Conservation (phyloP, 2,113 vertebrate genomes). For the Cisticola juncidis region DNA sequence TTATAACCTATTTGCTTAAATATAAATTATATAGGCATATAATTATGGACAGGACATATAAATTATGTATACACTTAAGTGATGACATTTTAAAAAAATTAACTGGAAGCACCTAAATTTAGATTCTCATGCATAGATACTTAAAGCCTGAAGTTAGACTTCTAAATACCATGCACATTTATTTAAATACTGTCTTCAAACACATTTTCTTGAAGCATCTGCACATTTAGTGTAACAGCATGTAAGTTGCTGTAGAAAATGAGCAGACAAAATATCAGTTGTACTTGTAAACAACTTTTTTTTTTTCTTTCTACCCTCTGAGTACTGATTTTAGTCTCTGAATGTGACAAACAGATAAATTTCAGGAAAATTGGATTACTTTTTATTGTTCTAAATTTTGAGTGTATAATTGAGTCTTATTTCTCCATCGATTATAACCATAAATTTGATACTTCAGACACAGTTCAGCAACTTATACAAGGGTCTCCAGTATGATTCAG, state of each 20-base stretch:
- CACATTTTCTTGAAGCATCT: background rate
- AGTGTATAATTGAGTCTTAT: background rate
- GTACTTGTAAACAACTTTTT: background rate
- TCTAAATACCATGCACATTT: rapidly evolving
- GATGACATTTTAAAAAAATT: background rate
- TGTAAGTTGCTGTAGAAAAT: background rate
- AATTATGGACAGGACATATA: too few relatives aligned
- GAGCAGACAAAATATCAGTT: background rate
- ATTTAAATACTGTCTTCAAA: background rate
- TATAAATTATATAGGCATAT: background rate
- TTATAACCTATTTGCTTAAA: background rate
- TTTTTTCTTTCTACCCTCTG: background rate
- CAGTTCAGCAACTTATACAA: background rate
- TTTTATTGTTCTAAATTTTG: background rate
- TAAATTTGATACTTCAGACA: background rate
- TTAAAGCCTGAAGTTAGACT: background rate
- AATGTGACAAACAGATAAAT: background rate
- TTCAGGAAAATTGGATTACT: background rate
- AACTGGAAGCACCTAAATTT: background rate
- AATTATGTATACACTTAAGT: background rate
- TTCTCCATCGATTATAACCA: background rate
- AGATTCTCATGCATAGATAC: background rate
- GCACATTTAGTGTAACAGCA: background rate
- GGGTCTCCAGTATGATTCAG: background rate
- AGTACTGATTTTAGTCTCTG: background rate